Percentiles rank a stretch among this genome's conserved stretches.
phyloP scores from a whole-genome alignment of 2,113 vertebrate species.

The Bubo scandiacus region DNA sequence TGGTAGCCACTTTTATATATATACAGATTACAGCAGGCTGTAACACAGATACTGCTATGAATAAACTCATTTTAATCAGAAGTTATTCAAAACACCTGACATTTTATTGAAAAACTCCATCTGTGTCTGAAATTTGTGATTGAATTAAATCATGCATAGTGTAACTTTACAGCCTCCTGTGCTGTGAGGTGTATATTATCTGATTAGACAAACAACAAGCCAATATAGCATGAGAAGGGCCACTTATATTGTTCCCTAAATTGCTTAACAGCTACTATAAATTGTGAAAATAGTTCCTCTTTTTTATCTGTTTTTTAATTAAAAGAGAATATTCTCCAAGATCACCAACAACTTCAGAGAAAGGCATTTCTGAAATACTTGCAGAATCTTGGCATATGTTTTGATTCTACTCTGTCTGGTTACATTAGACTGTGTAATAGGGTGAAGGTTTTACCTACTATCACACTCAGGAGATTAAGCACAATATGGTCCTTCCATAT shows the following conservation, averaged over 20 bases:
- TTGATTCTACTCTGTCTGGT: conserved; percentile 67
- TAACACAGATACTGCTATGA: background rate
- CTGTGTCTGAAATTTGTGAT: background rate
- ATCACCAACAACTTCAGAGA: conserved; percentile 36
- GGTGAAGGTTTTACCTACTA: conserved; percentile 67
- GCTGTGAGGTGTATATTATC: background rate
- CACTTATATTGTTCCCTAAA: background rate
- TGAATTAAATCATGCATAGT: conserved; percentile 3
- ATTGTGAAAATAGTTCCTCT: background rate
- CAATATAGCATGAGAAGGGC: background rate
- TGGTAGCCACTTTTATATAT: background rate
- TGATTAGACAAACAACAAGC: background rate
- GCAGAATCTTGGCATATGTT: conserved; percentile 65
- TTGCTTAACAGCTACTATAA: background rate
- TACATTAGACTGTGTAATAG: conserved; percentile 66
- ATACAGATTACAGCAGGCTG: background rate
- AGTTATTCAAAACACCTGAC: background rate
- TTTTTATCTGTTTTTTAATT: background rate
- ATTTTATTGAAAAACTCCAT: conserved; percentile 21
- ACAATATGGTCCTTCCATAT: conserved; percentile 70
- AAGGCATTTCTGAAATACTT: conserved; percentile 49
- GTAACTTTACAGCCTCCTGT: background rate
- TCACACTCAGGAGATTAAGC: conserved; percentile 67
- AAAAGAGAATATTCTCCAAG: background rate
- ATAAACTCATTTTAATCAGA: background rate